Conservation (phyloP, 2,888 invertebrate genomes). For the Proisotoma minuta region DNA sequence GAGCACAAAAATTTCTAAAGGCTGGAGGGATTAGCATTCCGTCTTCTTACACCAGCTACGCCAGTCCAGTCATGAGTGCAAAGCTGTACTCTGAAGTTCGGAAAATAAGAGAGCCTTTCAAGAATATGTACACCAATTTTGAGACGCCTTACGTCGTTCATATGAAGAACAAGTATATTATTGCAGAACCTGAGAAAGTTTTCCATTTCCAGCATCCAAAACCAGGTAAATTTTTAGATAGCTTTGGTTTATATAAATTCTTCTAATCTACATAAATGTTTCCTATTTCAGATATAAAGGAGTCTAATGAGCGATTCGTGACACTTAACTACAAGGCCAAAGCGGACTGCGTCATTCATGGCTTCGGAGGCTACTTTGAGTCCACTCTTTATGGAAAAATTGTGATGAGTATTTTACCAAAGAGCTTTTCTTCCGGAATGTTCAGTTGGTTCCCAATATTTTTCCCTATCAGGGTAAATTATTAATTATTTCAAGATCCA, state of each 20-base stretch:
- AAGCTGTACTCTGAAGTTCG: constrained; percentile 75
- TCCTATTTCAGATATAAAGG: constrained; percentile 14
- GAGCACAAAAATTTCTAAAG: constrained; percentile 79
- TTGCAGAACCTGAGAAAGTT: constrained; percentile 67
- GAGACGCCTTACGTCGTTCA: constrained; percentile 93
- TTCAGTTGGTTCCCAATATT: constrained; percentile 97
- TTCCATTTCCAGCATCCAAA: constrained; percentile 93
- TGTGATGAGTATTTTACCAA: constrained; percentile 81
- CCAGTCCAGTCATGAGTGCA: constrained; percentile 87
- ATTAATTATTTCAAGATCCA: too few relatives aligned
- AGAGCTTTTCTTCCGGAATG: constrained; percentile 84
- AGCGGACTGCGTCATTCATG: constrained; percentile 79
- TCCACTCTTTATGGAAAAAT: constrained; percentile 76
- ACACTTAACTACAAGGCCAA: constrained; percentile 64
- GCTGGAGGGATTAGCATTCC: constrained; percentile 90
- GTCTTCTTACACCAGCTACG: constrained; percentile 77
- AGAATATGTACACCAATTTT: constrained; percentile 56
- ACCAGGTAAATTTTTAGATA: constrained; percentile 53
- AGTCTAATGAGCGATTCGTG: constrained; percentile 57
- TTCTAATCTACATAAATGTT: background rate
- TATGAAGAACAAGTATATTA: constrained; percentile 75
- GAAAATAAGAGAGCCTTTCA: constrained; percentile 54
- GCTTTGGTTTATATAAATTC: background rate
- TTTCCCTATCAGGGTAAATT: constrained; percentile 75
- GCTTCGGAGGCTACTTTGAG: constrained; percentile 94